Percentiles rank a stretch among this genome's conserved stretches.
Conservation (phyloP, 2,888 invertebrate genomes). For the Apamea epomidion region DNA sequence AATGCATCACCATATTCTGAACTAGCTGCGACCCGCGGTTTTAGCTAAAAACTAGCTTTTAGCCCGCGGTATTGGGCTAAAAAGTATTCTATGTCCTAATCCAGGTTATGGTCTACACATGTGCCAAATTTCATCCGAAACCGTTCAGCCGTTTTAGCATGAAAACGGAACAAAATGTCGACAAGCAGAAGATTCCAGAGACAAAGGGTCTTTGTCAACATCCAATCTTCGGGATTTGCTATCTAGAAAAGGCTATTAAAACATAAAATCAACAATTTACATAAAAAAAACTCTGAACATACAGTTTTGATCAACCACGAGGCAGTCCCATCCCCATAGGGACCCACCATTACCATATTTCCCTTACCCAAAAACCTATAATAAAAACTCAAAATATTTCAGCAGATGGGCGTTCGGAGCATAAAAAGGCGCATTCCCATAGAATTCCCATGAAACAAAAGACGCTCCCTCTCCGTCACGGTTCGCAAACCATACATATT, state of each 20-base stretch:
- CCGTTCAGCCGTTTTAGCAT: too few species aligned
- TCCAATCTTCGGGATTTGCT: not conserved
- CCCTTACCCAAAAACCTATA: conserved; percentile 16
- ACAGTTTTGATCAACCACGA: not conserved
- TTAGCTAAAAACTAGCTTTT: too few species aligned
- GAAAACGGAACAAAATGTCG: too few species aligned
- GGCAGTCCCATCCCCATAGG: not conserved
- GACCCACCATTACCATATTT: conserved; percentile 21
- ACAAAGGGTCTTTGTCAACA: not conserved
- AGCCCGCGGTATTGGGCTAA: too few species aligned
- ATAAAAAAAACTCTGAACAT: not conserved
- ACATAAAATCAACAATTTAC: not conserved
- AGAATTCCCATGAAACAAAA: conserved; percentile 65
- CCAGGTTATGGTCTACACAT: too few species aligned
- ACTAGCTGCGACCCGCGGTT: too few species aligned
- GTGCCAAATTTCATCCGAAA: too few species aligned
- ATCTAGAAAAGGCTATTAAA: not conserved
- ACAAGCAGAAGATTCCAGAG: not conserved
- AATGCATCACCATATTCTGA: not conserved
- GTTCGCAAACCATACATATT: conserved; percentile 57
- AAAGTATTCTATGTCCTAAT: too few species aligned
- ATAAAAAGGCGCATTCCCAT: conserved; percentile 60
- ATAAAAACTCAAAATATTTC: conserved; percentile 46
- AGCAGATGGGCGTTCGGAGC: conserved; percentile 47
- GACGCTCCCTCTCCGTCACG: conserved; percentile 55